Base-by-base conservation (phyloP, 2,113 vertebrate genomes). In the Ursus arctos region DNA sequence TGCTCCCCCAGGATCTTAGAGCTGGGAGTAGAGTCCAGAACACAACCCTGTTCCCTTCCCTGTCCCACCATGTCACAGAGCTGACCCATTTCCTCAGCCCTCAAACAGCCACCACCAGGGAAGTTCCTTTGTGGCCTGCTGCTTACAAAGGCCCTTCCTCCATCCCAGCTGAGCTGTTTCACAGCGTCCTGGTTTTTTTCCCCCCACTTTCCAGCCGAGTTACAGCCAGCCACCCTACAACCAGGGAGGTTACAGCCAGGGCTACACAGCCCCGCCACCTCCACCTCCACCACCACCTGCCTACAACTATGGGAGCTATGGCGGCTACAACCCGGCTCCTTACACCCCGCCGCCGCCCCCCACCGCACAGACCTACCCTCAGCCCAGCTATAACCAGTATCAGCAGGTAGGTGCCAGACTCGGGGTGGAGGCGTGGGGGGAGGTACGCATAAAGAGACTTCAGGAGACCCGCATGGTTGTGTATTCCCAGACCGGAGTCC, bases 301-400 rank as follows among this genome's bases (percentile, higher is more conserved):
- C 87, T 99, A 99, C 98, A 99, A 98, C 98, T 99, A 99, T 1
- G 97, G 99, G 94, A 99, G 98, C 98, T 99, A 99, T 65, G 99
- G 99, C 13, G 92, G 99, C 98, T 99, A 99, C 98, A 99, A 97
- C 98, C 99, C 99, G 0, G 98, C 99, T 97, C 99, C 99, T 97
- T 99, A 98, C 96, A 99, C 99, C 98, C 98, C 99, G 1, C 98
- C 98, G 0, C 98, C 98, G 0, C 98, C 98, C 1, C 97, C 98
- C 24, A 76, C 99, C 1, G 98, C 91, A 95, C 99, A 99, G 98
- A 98, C 99, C 7, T 99, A 99, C 98, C 99, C 97, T 98, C 99
- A 99, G 67, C 98, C 98, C 67, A 98, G 83, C 95, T 99, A 99
- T 98, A 99, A 99, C 98, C 99, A 99, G 98, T 99, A 99, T 98